Percentiles rank a stretch among this genome's conserved stretches.
These are phyloP conservation scores for Psylliodes chrysocephalus DNA, from an alignment of 2,888 invertebrate genomes.

Conservation along the genomic window DNA sequence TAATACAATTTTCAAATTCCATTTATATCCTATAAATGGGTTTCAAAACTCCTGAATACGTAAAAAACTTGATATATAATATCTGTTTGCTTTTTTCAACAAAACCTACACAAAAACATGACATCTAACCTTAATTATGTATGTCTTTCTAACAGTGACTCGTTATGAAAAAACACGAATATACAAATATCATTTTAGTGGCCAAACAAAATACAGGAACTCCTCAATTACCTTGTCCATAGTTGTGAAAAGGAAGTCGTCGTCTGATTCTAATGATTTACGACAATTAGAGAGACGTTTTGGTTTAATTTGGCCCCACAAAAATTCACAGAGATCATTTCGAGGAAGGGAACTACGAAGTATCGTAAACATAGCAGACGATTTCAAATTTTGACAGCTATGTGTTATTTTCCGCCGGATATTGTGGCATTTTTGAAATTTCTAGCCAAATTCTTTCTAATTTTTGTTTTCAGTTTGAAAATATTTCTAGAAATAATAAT, in stretches of 20 bases:
- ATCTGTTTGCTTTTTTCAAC: no score
- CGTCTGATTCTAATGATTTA: slow-evolving; percentile 39
- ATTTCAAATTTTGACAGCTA: not conserved
- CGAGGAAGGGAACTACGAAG: not conserved
- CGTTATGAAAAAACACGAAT: not conserved
- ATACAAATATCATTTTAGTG: slow-evolving; percentile 6
- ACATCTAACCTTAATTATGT: slow-evolving; percentile 1
- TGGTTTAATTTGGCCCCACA: not conserved
- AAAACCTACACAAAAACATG: no score
- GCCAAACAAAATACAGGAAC: slow-evolving; percentile 32
- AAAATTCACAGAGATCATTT: slow-evolving; percentile 19
- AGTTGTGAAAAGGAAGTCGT: slow-evolving; percentile 36
- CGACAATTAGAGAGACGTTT: slow-evolving; percentile 32
- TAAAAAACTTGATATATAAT: no score
- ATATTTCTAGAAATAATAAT: no score
- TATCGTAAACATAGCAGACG: not conserved
- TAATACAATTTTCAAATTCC: no score
- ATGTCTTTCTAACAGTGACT: not conserved
- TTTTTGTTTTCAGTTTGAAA: no score
- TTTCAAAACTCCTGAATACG: no score
- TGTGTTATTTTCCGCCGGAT: not conserved
- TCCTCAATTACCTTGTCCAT: slow-evolving; percentile 24
- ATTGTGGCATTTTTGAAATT: not conserved
- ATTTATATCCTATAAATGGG: no score
- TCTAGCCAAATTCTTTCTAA: not conserved